phyloP scores from a whole-genome alignment of 2,888 invertebrate genomes.

The Melinaea marsaeus region DNA sequence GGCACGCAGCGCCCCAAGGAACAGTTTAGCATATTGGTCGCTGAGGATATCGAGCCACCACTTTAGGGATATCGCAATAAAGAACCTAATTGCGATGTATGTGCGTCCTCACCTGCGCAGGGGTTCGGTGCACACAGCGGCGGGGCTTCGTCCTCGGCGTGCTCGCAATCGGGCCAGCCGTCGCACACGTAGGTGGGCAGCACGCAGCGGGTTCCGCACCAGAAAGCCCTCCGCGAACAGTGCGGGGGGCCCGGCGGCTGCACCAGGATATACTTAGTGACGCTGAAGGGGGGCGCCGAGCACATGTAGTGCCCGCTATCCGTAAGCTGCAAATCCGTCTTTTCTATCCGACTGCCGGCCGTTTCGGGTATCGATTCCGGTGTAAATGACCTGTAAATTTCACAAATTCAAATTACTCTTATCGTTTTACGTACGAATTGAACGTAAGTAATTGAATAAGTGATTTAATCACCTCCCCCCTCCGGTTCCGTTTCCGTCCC shows the following conservation, averaged over 20 bases:
- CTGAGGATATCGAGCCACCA: slow-evolving; percentile 31
- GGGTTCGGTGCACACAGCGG: slow-evolving; percentile 48
- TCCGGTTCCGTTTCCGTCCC: slow-evolving; percentile 40
- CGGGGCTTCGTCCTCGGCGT: slow-evolving; percentile 57
- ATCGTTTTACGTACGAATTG: too few relatives aligned
- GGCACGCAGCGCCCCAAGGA: slow-evolving; percentile 75
- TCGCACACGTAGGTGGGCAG: slow-evolving; percentile 66
- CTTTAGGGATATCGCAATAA: neutral
- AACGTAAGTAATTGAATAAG: neutral
- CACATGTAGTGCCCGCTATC: slow-evolving; percentile 69
- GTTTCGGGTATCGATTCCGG: slow-evolving; percentile 38
- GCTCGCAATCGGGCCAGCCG: slow-evolving; percentile 57
- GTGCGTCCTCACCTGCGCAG: slow-evolving; percentile 51
- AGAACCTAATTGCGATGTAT: neutral
- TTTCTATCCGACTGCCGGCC: slow-evolving; percentile 43
- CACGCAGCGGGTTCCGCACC: slow-evolving; percentile 65
- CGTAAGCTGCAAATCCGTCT: slow-evolving; percentile 38
- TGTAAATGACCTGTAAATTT: slow-evolving; percentile 42
- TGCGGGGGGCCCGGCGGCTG: slow-evolving; percentile 48
- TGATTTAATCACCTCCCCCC: slow-evolving; percentile 40
- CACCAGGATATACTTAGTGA: slow-evolving; percentile 63
- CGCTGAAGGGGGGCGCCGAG: slow-evolving; percentile 62
- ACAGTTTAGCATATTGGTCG: slow-evolving; percentile 70
- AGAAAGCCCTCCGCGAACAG: slow-evolving; percentile 61
- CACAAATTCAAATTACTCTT: too few relatives aligned